Percentiles rank a stretch among this genome's conserved stretches.
Evolutionary conservation across 2,888 invertebrate species (phyloP).

Genomic region (Cylloceria caligata): DNA sequence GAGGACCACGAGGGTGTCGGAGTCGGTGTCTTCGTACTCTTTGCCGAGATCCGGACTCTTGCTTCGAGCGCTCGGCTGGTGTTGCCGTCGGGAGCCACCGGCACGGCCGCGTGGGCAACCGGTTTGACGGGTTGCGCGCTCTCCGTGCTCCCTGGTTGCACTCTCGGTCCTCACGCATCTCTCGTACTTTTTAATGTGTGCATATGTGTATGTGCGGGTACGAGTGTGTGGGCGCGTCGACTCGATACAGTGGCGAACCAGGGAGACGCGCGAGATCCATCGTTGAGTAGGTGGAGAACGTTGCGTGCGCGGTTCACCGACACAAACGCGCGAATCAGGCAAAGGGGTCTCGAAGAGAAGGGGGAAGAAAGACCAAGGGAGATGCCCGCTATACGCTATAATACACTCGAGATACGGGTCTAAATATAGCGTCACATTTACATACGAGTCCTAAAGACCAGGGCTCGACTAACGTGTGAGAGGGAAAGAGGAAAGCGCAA

Average conservation of each 20-base stretch:
- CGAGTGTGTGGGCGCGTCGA: neutral
- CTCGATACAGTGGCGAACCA: neutral
- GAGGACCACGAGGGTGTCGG: constrained; percentile 71
- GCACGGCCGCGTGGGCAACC: constrained; percentile 81
- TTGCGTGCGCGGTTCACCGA: constrained; percentile 55
- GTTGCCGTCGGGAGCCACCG: constrained; percentile 74
- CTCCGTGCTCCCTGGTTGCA: constrained; percentile 72
- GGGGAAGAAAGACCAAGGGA: constrained; percentile 59
- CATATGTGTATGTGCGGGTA: neutral
- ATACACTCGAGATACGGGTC: constrained; percentile 81
- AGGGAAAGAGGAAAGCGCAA: constrained; percentile 61
- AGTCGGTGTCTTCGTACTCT: constrained; percentile 70
- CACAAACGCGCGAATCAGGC: constrained; percentile 60
- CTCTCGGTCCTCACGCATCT: constrained; percentile 60
- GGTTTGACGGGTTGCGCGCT: constrained; percentile 81
- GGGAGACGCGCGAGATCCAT: constrained; percentile 62
- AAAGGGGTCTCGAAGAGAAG: constrained; percentile 42
- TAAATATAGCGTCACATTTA: constrained; percentile 84
- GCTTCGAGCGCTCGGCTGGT: constrained; percentile 58
- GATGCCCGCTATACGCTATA: constrained; percentile 64
- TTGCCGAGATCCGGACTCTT: constrained; percentile 35
- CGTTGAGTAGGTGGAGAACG: constrained; percentile 61
- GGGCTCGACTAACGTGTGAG: constrained; percentile 83
- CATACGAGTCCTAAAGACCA: constrained; percentile 83
- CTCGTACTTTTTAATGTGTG: neutral